phyloP scores from a whole-genome alignment of 1,140 invertebrate genomes.

The Drosophila pachea region DNA sequence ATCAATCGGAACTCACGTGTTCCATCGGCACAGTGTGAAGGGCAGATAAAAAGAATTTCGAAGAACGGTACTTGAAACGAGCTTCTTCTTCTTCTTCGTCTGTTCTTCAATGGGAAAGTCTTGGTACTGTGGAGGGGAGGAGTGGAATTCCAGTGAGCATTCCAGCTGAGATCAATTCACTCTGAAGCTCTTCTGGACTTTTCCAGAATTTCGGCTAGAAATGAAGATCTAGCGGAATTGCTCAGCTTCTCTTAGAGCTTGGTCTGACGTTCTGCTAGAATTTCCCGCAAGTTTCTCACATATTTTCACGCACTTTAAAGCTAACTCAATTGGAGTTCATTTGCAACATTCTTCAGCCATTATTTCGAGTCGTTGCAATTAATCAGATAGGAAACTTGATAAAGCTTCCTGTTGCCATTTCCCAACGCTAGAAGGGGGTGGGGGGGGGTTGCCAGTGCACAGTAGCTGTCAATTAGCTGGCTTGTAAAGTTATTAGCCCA shows the following conservation, averaged over 20 bases:
- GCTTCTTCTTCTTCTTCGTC: too few relatives aligned
- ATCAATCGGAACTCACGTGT: constrained; percentile 10
- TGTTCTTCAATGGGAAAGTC: too few relatives aligned
- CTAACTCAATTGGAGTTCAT: neutral
- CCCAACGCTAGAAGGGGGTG: neutral
- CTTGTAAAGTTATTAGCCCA: constrained; percentile 73
- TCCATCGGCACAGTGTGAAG: neutral
- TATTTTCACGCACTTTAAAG: neutral
- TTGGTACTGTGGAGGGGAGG: too few relatives aligned
- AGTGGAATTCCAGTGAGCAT: too few relatives aligned
- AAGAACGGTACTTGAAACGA: neutral
- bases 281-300: neutral
- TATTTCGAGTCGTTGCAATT: neutral
- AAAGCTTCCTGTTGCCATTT: constrained; percentile 20
- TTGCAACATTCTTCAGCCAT: neutral
- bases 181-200: neutral
- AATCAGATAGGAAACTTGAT: constrained; percentile 9
- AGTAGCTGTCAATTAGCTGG: constrained; percentile 74
- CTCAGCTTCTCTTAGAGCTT: too few relatives aligned
- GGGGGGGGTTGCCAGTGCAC: constrained; percentile 28
- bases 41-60: neutral
- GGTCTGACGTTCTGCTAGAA: neutral
- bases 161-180: neutral
- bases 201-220: neutral
- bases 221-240: neutral